Percentiles rank a stretch among this genome's conserved stretches.
These are phyloP conservation scores for Halictus quadricinctus DNA, from an alignment of 2,888 invertebrate genomes.

Conservation along the genomic window DNA sequence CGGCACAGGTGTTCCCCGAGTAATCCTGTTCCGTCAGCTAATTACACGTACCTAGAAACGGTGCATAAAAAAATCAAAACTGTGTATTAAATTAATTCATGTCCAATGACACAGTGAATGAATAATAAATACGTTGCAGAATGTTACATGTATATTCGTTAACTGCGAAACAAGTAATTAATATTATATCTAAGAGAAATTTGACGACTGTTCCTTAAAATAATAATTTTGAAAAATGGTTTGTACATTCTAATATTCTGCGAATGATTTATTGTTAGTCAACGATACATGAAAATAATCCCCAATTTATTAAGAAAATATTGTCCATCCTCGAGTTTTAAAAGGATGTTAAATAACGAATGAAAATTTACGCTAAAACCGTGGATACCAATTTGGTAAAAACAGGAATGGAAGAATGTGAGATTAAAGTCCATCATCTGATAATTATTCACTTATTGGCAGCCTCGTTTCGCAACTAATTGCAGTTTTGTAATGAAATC, in stretches of 20 bases:
- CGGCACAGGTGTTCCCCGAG: background rate
- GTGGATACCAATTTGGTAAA: background rate
- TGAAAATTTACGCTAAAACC: background rate
- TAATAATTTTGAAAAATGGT: too few relatives aligned
- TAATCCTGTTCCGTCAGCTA: constrained; percentile 20
- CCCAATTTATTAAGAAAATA: background rate
- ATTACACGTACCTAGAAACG: background rate
- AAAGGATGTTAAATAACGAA: background rate
- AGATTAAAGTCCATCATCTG: background rate
- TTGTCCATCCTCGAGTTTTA: background rate
- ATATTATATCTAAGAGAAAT: too few relatives aligned
- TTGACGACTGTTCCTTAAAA: too few relatives aligned
- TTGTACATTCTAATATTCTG: too few relatives aligned
- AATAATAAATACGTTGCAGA: too few relatives aligned
- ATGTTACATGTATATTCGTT: too few relatives aligned
- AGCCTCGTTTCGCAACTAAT: background rate
- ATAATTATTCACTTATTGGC: background rate
- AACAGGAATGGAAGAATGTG: background rate
- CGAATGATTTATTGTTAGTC: too few relatives aligned
- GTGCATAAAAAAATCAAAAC: background rate
- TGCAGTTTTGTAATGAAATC: background rate
- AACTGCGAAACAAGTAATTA: too few relatives aligned
- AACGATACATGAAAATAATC: too few relatives aligned
- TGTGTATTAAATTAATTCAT: background rate
- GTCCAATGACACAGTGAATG: too few relatives aligned